These are phyloP conservation scores for Lacanobia wlatinum DNA, from an alignment of 2,888 invertebrate species.

Conservation along the genomic window DNA sequence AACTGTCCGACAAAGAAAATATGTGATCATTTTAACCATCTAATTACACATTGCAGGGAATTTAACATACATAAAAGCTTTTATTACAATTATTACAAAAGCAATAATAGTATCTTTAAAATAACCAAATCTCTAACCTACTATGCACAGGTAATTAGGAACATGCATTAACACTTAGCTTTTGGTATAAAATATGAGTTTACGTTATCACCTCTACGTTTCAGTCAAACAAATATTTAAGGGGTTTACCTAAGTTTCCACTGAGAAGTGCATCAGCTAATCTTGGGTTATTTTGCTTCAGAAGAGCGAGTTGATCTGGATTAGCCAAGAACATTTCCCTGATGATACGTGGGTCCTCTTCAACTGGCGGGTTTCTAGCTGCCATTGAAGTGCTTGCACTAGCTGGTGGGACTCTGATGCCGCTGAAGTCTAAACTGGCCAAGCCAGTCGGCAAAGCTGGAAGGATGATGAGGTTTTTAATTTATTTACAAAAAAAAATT, in stretches of 20 bases:
- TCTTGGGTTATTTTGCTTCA: constrained; percentile 98
- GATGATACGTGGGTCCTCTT: constrained; percentile 96
- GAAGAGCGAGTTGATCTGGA: constrained; percentile 96
- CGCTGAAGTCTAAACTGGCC: constrained; percentile 95
- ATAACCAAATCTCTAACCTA: constrained; percentile 6
- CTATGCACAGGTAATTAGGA: constrained; percentile 8
- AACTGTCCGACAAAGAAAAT: neutral
- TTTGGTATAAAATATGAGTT: neutral
- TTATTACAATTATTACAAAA: neutral
- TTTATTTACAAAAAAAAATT: constrained; percentile 57
- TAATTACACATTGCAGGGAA: neutral
- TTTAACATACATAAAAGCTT: neutral
- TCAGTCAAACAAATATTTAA: neutral
- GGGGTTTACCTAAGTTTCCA: constrained; percentile 93
- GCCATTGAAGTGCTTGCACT: constrained; percentile 82
- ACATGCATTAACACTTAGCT: constrained; percentile 22
- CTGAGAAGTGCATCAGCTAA: constrained; percentile 97
- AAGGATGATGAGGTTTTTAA: constrained; percentile 69
- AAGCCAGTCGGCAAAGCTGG: constrained; percentile 88
- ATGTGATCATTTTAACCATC: neutral
- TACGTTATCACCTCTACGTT: neutral
- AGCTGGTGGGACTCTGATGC: constrained; percentile 94
- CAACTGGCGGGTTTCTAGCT: constrained; percentile 85
- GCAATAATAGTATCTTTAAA: neutral
- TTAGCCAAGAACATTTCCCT: constrained; percentile 96